These are phyloP conservation scores for Prenolepis imparis DNA, from an alignment of 2,888 invertebrate genomes.

Conservation along the genomic window DNA sequence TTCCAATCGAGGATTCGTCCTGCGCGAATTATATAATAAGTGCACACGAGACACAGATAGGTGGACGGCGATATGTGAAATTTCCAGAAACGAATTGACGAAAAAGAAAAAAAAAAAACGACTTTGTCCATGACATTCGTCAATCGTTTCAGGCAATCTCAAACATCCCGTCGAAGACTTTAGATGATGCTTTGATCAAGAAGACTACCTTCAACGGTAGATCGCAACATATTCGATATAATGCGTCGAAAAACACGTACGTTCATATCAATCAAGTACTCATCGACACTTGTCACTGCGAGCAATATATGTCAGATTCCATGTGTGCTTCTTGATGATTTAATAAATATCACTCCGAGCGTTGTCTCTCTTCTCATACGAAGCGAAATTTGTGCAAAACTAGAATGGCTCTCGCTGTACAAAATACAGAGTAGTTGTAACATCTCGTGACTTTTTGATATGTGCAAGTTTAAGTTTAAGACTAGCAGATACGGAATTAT, in stretches of 20 bases:
- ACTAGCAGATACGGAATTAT: neutral
- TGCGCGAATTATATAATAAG: conserved; percentile 79
- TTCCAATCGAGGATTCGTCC: conserved; percentile 58
- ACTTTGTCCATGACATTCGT: neutral
- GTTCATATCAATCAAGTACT: conserved; percentile 29
- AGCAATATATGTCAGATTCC: conserved; percentile 26
- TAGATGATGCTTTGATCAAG: conserved; percentile 65
- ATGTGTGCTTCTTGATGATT: conserved; percentile 1
- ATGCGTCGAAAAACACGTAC: conserved; percentile 69
- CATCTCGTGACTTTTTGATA: conserved; percentile 29
- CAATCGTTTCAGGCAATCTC: conserved; percentile 55
- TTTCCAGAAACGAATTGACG: conserved; percentile 49
- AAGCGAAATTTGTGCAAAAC: conserved; percentile 43
- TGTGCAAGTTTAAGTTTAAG: conserved; percentile 40
- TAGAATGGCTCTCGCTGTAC: conserved; percentile 28
- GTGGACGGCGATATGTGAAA: conserved; percentile 71
- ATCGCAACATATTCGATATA: conserved; percentile 54
- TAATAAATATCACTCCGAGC: conserved; percentile 7
- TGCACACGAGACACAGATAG: conserved; percentile 84
- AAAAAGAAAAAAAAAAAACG: neutral
- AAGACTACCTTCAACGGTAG: conserved; percentile 65
- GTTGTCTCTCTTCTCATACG: neutral
- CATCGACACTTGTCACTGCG: conserved; percentile 43
- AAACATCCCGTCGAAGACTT: conserved; percentile 60
- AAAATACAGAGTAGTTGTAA: conserved; percentile 21